Conservation (phyloP, 2,888 invertebrate genomes). For the Mimachlamys varia region DNA sequence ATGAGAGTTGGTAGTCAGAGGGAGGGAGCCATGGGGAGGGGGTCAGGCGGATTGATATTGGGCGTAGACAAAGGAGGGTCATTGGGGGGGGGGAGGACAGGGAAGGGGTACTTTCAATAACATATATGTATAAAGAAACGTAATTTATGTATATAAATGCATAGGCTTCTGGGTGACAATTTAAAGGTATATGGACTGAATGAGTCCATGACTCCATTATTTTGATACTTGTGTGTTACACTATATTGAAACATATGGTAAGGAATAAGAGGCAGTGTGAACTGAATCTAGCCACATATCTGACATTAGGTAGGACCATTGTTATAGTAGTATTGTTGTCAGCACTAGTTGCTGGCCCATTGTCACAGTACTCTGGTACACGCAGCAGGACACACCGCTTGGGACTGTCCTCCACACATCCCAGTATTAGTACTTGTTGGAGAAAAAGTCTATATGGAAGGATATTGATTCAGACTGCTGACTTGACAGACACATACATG, state of each 20-base stretch:
- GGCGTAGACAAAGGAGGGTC: no score
- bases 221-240: neutral
- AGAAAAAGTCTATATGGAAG: neutral
- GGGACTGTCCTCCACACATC: neutral
- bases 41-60: no score
- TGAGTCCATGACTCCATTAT: neutral
- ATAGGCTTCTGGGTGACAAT: neutral
- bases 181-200: neutral
- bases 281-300: constrained; percentile 7
- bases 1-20: no score
- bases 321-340: constrained; percentile 6
- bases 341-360: neutral
- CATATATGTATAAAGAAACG: no score
- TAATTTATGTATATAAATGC: no score
- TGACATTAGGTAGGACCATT: neutral
- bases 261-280: neutral
- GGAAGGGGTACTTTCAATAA: no score
- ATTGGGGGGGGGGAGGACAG: no score
- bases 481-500: neutral
- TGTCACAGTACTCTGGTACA: neutral
- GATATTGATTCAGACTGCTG: neutral
- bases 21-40: no score
- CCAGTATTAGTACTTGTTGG: neutral
- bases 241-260: neutral
- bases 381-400: neutral